Base-by-base conservation (phyloP, 1,140 invertebrate genomes). In the Hycleus phaleratus region DNA sequence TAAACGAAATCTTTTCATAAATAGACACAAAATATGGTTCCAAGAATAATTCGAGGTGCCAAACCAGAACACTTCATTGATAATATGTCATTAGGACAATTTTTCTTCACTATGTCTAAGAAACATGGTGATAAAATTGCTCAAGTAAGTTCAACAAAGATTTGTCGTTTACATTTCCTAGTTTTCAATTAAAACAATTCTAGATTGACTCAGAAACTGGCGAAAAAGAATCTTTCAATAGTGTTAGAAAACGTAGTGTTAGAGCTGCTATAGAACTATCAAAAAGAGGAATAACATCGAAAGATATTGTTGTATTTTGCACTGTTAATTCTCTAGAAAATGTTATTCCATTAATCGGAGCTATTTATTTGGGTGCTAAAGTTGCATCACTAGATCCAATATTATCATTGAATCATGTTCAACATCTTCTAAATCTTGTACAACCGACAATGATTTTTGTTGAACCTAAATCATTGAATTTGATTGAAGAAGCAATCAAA, bases 201-300 rank as follows among this genome's bases (percentile, higher is more conserved):
- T 32, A 81, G 80, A 70, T 81, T 38, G 77, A 81, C 53, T 72
- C 68, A 38, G 65, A 67, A 2, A 80, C 78, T 3, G 73, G 73
- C 0, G 60, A 75, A 47, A 43, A 73, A 52, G 75, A 78, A 55
- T 76, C 74, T 1, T 74, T 68, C 46, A 60, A 43, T 9, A 70
- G 72, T 12, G 74, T 79, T 4, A 62, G 70, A 18, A 60, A 63
- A 3, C 66, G 74, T 7, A 73, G 73, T 18, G 64, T 78, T 2
- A 69, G 68, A 39, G 65, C 79, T 42, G 78, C 79, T 2, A 59
- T 71, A 38, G 73, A 74, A 58, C 45, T 81, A n/a, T 63, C 71
- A 26, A 64, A 63, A 12, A 52, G 74, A 11, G 77, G 76, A 2
- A 58, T 79, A 9, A 63, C 71, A 40, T 68, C 73, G 2, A 72